These are phyloP conservation scores for Holothuria scabra DNA, from an alignment of 53 echinoderm and acorn worm species.

Conservation along the genomic window DNA sequence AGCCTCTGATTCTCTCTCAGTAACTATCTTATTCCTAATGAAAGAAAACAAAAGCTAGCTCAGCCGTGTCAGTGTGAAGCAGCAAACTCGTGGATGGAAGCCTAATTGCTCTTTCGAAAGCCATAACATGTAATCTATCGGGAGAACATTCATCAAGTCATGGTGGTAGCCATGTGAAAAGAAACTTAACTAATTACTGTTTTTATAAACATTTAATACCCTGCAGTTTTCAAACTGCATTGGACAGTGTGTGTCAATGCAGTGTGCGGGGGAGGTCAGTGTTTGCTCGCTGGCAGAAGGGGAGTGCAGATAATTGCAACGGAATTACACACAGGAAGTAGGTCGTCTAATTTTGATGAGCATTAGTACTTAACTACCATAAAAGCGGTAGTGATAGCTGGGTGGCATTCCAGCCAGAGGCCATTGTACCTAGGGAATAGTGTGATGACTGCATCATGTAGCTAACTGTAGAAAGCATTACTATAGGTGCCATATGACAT, in stretches of 20 bases:
- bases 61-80: no score
- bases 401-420: slow-evolving; percentile 6
- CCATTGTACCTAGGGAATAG: background rate
- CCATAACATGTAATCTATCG: no score
- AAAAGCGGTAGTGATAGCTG: slow-evolving; percentile 16
- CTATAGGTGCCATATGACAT: no score
- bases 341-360: slow-evolving; percentile 29
- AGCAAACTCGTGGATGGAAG: no score
- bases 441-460: no score
- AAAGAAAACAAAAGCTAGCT: no score
- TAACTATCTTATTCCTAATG: no score
- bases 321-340: slow-evolving; percentile 17
- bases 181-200: slow-evolving; percentile 40
- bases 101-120: no score
- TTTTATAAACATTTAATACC: slow-evolving; percentile 42
- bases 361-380: slow-evolving; percentile 10
- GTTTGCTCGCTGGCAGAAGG: background rate
- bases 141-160: no score
- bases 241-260: background rate
- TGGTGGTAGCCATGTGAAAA: background rate
- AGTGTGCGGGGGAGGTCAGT: background rate
- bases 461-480: no score
- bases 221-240: background rate
- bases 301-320: slow-evolving; percentile 1
- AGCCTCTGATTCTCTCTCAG: no score